Conservation (phyloP, 2,888 invertebrate species). For the Coelinius sp. region DNA sequence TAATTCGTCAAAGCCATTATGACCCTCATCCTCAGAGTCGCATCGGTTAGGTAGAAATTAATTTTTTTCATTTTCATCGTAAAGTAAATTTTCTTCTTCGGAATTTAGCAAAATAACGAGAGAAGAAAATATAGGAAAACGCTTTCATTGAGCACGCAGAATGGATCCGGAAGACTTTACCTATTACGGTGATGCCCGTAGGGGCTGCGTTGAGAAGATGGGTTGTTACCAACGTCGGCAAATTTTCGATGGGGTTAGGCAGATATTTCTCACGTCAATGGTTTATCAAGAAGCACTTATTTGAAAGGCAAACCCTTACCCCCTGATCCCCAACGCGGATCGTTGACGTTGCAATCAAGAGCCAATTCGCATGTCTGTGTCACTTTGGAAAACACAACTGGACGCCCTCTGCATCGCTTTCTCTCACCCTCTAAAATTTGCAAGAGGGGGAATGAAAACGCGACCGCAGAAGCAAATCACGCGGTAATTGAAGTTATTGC, state of each 20-base stretch:
- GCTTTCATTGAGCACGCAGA: neutral
- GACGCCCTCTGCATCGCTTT: neutral
- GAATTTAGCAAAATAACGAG: conserved; percentile 60
- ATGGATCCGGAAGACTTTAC: conserved; percentile 9
- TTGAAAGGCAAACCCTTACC: conserved; percentile 62
- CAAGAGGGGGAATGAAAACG: conserved; percentile 43
- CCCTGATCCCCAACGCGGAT: conserved; percentile 54
- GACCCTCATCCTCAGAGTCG: conserved; percentile 14
- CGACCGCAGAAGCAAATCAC: conserved; percentile 43
- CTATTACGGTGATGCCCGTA: conserved; percentile 17
- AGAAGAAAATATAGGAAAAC: conserved; percentile 17
- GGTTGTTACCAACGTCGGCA: conserved; percentile 51
- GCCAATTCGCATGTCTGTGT: conserved; percentile 31
- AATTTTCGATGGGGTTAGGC: conserved; percentile 65
- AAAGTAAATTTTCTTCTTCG: conserved; percentile 44
- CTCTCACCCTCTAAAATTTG: neutral
- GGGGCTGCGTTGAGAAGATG: conserved; percentile 34
- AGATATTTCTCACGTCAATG: conserved; percentile 69
- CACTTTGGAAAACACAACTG: conserved; percentile 31
- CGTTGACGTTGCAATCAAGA: conserved; percentile 55
- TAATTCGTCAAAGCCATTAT: conserved; percentile 21
- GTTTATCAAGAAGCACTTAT: conserved; percentile 71
- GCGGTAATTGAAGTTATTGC: conserved; percentile 70
- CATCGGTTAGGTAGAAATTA: neutral
- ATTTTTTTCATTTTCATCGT: conserved; percentile 28